Conservation (phyloP, 2,113 vertebrate genomes). For the Tringa solitaria region DNA sequence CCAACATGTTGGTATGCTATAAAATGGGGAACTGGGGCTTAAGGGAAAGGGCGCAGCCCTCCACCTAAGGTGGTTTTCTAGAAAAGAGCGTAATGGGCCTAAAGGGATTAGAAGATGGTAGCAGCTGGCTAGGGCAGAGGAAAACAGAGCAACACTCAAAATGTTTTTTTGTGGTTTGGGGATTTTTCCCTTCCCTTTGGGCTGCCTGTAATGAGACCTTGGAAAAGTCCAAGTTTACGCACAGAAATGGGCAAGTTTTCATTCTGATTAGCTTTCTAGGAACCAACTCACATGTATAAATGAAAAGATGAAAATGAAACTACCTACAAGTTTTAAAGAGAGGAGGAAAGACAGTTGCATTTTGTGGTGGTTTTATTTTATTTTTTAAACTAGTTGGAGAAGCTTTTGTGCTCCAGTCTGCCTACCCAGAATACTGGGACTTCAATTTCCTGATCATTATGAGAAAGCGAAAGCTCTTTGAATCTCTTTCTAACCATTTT, state of each 20-base stretch:
- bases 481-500: neutral
- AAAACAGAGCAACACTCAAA: neutral
- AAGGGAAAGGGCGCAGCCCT: neutral
- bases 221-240: neutral
- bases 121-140: neutral
- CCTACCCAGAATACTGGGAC: neutral
- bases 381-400: neutral
- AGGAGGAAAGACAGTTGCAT: neutral
- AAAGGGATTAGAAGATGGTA: neutral
- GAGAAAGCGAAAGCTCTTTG: neutral
- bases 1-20: neutral
- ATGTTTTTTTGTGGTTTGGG: neutral
- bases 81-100: neutral
- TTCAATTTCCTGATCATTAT: neutral
- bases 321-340: neutral
- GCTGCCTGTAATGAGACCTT: neutral
- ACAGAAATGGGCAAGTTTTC: neutral
- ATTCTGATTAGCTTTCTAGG: slow-evolving; percentile 3
- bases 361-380: neutral
- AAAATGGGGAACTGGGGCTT: neutral
- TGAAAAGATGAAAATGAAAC: slow-evolving; percentile 3
- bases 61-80: neutral
- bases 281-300: neutral
- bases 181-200: neutral
- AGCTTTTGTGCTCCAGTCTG: neutral